Percentiles rank a stretch among this genome's conserved stretches.
These are phyloP conservation scores for Chromobotia macracanthus DNA, from an alignment of 2,797 vertebrate species.

Conservation along the genomic window DNA sequence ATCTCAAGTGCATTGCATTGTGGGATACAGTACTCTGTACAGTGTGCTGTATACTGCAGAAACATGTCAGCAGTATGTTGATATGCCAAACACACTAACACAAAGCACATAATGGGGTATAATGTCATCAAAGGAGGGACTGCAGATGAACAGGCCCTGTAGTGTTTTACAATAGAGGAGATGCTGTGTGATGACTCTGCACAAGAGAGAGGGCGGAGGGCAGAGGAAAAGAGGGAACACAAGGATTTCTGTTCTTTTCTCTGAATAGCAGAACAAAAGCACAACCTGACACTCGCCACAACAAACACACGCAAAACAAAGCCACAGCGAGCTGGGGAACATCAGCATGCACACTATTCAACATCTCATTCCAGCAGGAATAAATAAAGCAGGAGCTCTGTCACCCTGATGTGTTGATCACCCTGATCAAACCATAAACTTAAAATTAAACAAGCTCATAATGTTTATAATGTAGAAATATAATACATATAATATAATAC, in stretches of 20 bases:
- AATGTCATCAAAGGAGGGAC: constrained; percentile 1
- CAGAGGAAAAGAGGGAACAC: background rate
- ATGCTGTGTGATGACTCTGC: constrained; percentile 1
- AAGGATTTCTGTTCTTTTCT: constrained; percentile 24
- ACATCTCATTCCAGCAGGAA: background rate
- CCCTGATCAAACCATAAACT: background rate
- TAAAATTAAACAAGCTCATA: no score
- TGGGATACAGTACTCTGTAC: background rate
- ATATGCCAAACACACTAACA: background rate
- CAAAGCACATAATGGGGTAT: background rate
- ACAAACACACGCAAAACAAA: background rate
- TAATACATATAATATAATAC: no score
- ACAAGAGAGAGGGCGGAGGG: background rate
- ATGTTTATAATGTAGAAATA: no score
- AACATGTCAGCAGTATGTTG: background rate
- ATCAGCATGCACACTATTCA: background rate
- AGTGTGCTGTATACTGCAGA: background rate
- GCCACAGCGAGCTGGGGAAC: background rate
- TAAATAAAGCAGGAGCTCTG: background rate
- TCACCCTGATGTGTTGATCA: background rate
- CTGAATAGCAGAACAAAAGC: constrained; percentile 31
- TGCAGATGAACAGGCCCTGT: constrained; percentile 6
- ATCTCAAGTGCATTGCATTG: background rate
- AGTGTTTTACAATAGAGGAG: constrained; percentile 41
- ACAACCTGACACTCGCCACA: constrained; percentile 13